phyloP scores from a whole-genome alignment of 2,888 invertebrate species.

The Drosophila kambysellisi region DNA sequence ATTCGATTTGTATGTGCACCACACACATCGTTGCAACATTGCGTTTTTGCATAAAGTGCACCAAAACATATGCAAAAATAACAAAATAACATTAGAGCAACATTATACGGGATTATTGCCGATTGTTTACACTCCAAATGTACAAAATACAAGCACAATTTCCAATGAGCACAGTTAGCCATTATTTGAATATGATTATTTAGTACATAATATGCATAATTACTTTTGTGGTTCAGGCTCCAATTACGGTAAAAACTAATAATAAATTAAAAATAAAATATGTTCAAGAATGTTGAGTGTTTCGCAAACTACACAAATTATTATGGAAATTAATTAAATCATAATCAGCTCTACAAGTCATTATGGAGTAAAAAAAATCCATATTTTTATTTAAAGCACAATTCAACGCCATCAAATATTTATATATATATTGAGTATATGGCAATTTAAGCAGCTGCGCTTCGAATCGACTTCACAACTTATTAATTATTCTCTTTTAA shows the following conservation, averaged over 20 bases:
- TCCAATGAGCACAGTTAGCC: neutral
- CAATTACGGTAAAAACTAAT: neutral
- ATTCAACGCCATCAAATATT: constrained; percentile 2
- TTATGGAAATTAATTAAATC: neutral
- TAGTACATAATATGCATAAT: constrained; percentile 7
- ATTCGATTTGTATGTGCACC: neutral
- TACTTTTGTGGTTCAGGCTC: neutral
- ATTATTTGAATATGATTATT: constrained; percentile 21
- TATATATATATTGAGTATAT: constrained; percentile 7
- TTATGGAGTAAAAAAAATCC: neutral
- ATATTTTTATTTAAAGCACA: constrained; percentile 22
- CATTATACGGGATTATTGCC: constrained; percentile 19
- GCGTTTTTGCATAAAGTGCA: neutral
- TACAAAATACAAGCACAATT: constrained; percentile 4
- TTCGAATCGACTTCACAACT: constrained; percentile 24
- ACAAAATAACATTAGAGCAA: constrained; percentile 14
- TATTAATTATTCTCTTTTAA: constrained; percentile 54
- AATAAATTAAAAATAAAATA: neutral
- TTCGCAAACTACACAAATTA: neutral
- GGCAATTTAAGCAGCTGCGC: constrained; percentile 19
- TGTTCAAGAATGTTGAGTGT: neutral
- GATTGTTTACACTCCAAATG: constrained; percentile 14
- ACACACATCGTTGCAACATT: constrained; percentile 1
- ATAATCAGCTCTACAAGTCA: neutral
- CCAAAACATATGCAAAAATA: neutral